Evolutionary conservation across 2,113 vertebrate genomes (phyloP).

Genomic region (Corydoras maculifer): DNA sequence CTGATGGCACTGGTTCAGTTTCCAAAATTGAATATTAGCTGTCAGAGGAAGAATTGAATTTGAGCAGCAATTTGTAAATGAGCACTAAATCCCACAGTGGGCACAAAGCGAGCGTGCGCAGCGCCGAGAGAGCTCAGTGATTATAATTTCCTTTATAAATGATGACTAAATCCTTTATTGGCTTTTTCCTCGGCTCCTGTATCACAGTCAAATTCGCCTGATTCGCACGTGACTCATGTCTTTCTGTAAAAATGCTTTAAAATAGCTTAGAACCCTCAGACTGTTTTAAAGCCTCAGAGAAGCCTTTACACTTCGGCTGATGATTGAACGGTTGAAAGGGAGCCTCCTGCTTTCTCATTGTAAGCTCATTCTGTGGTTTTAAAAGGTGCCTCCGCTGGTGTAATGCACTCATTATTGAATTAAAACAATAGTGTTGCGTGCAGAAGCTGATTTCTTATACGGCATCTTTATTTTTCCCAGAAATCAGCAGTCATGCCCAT

Average conservation of each 20-base stretch:
- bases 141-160: constrained; percentile 26
- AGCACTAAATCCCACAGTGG: not conserved
- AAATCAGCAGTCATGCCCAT: no score
- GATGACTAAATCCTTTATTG: constrained; percentile 22
- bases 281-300: constrained; percentile 11
- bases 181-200: constrained; percentile 28
- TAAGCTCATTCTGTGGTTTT: no score
- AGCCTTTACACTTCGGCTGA: not conserved
- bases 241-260: constrained; percentile 6
- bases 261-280: constrained; percentile 13
- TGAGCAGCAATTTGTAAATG: constrained; percentile 14
- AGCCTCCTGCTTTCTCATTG: constrained; percentile 7
- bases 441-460: no score
- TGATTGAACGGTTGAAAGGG: constrained; percentile 1
- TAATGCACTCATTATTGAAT: no score
- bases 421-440: no score
- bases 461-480: no score
- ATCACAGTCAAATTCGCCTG: constrained; percentile 9
- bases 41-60: not conserved
- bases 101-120: not conserved
- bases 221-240: constrained; percentile 30
- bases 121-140: constrained; percentile 1
- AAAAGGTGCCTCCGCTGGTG: not conserved
- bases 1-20: not conserved
- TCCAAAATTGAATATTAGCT: not conserved